These are phyloP conservation scores for Gari tellinella DNA, from an alignment of 2,888 invertebrate genomes.

Conservation along the genomic window DNA sequence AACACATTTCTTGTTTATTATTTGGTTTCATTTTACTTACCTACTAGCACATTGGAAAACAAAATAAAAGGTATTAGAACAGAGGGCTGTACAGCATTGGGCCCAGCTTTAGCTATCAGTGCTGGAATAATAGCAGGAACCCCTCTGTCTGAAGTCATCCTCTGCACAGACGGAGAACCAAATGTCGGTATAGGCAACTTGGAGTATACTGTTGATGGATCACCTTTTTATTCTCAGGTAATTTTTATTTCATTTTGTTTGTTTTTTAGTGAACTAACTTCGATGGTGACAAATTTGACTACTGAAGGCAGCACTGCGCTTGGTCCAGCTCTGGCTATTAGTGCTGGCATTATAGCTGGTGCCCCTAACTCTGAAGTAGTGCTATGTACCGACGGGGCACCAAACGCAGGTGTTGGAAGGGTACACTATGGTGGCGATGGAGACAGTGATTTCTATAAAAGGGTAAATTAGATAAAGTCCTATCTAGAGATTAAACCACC, in stretches of 20 bases:
- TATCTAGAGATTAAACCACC: too few relatives aligned
- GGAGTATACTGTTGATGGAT: conserved; percentile 10
- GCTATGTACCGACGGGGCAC: conserved; percentile 80
- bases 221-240: conserved; percentile 52
- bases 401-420: conserved; percentile 76
- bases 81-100: conserved; percentile 77
- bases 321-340: conserved; percentile 77
- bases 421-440: conserved; percentile 6
- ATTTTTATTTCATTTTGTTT: background rate
- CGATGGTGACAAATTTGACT: conserved; percentile 56
- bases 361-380: conserved; percentile 76
- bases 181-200: conserved; percentile 75
- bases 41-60: conserved; percentile 31
- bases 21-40: background rate
- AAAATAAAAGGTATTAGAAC: conserved; percentile 45
- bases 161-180: conserved; percentile 80
- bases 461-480: too few relatives aligned
- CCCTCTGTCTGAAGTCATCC: conserved; percentile 75
- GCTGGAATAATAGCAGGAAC: conserved; percentile 70
- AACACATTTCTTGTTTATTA: too few relatives aligned
- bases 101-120: conserved; percentile 77
- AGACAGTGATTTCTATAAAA: conserved; percentile 57
- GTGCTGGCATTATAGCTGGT: conserved; percentile 72
- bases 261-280: conserved; percentile 54
- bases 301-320: conserved; percentile 74